phyloP scores from a whole-genome alignment of 2,113 vertebrate species.

The Tragelaphus imberbis region DNA sequence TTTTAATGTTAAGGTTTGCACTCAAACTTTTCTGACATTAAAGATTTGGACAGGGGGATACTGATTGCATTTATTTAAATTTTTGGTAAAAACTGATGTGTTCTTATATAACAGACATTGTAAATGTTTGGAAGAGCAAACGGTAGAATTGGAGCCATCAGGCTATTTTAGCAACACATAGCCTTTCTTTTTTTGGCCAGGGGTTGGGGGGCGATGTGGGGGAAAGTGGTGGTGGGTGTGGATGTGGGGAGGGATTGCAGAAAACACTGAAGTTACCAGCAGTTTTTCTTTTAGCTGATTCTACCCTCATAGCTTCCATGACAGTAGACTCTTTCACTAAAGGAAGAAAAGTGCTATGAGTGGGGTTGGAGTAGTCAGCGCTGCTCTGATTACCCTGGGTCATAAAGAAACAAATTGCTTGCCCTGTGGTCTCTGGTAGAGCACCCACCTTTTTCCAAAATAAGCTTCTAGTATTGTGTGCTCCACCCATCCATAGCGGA shows the following conservation, averaged over 20 bases:
- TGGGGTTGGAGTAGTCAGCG: neutral
- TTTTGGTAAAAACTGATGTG: neutral
- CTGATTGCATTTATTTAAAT: neutral
- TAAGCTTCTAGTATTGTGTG: neutral
- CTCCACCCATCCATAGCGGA: neutral
- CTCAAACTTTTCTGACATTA: neutral
- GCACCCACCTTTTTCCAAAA: neutral
- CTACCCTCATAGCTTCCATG: neutral
- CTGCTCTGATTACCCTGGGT: neutral
- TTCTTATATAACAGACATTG: neutral
- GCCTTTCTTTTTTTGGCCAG: neutral
- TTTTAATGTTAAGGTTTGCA: neutral
- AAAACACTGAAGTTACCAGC: neutral
- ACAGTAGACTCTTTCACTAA: neutral
- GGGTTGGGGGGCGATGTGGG: fast-evolving
- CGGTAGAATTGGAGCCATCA: neutral
- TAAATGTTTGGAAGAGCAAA: neutral
- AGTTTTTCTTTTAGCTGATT: neutral
- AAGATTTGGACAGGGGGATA: neutral
- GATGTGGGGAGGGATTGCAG: neutral
- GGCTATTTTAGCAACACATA: neutral
- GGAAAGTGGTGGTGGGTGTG: neutral
- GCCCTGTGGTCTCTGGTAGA: neutral
- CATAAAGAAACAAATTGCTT: neutral
- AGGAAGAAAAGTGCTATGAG: neutral